A percentile compares a stretch with the other conserved stretches of the same genome.
Evolutionary conservation across 2,797 vertebrate species (phyloP).

Genomic region (Amblyopsis hoosieri): DNA sequence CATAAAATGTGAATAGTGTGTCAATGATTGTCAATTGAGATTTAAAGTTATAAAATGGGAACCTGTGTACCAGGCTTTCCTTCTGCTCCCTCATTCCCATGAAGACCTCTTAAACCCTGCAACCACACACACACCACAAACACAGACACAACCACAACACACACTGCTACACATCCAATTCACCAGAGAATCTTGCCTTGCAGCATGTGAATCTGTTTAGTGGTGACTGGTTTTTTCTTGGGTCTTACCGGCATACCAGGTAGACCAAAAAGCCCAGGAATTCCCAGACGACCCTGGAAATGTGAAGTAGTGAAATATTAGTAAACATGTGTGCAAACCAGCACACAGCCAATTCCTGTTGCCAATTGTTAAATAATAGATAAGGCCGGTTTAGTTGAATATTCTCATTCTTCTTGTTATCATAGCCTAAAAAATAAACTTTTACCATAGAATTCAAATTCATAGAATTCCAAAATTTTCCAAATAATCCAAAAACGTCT

Average conservation of each 20-base stretch:
- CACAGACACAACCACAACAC: slow-evolving; percentile 12
- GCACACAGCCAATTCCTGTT: too few species aligned
- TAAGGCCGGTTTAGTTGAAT: too few species aligned
- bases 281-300: slow-evolving; percentile 80
- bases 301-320: background rate
- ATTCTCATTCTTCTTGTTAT: too few species aligned
- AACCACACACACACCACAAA: slow-evolving; percentile 36
- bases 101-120: slow-evolving; percentile 79
- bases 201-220: background rate
- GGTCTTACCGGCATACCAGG: slow-evolving; percentile 77
- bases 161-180: background rate
- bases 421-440: too few species aligned
- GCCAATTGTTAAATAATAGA: too few species aligned
- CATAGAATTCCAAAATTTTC: background rate
- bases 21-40: slow-evolving; percentile 21
- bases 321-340: background rate
- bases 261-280: slow-evolving; percentile 76
- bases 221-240: background rate
- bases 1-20: background rate
- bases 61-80: slow-evolving; percentile 93
- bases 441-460: too few species aligned
- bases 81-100: slow-evolving; percentile 81
- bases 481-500: background rate
- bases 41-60: slow-evolving; percentile 81
- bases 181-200: background rate